Conservation (phyloP, 1,140 invertebrate genomes). For the Pseudomyrmex sp. region DNA sequence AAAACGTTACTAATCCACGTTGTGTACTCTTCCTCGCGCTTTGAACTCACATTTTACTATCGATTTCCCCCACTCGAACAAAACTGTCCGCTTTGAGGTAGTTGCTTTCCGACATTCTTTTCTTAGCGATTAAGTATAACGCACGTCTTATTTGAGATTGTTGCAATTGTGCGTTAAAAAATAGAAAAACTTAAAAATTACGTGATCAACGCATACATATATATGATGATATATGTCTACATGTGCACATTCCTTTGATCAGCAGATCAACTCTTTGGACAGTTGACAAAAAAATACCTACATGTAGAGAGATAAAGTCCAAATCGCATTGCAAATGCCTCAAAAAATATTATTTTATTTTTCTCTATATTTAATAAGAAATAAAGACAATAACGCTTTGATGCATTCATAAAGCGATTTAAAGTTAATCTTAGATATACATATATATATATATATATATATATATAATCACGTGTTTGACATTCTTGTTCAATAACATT, state of each 20-base stretch:
- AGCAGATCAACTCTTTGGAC: not conserved
- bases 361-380: no score
- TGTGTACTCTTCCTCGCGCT: conserved; percentile 49
- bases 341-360: not conserved
- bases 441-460: no score
- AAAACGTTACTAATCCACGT: conserved; percentile 43
- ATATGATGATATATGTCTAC: not conserved
- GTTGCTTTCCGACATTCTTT: not conserved
- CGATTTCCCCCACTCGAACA: conserved; percentile 78
- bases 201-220: not conserved
- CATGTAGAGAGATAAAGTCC: not conserved
- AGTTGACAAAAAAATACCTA: not conserved
- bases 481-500: no score
- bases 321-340: not conserved
- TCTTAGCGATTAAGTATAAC: no score
- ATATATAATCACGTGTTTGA: no score
- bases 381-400: no score
- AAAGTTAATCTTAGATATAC: no score
- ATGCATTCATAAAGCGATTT: no score
- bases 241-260: not conserved
- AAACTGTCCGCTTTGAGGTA: conserved; percentile 26
- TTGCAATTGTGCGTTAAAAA: not conserved
- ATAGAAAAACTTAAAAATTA: not conserved
- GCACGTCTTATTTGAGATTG: no score
- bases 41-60: conserved; percentile 75